phyloP scores from a whole-genome alignment of 1,140 invertebrate genomes.

The Zaprionus tsacasi region DNA sequence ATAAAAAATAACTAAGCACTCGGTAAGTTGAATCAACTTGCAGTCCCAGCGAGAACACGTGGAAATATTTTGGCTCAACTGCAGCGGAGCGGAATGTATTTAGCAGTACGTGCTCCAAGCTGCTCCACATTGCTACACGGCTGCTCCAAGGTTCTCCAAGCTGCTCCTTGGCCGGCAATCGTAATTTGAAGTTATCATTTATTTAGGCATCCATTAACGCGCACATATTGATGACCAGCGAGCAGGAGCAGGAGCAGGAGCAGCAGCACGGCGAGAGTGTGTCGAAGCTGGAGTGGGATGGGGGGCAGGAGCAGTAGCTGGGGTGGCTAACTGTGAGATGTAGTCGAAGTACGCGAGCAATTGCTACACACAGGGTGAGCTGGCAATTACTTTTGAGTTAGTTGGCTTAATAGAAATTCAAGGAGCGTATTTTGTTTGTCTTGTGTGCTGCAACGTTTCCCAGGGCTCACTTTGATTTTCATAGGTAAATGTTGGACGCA shows the following conservation, averaged over 20 bases:
- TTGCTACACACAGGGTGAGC: conserved; percentile 44
- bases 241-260: conserved; percentile 11
- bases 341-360: conserved; percentile 40
- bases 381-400: conserved; percentile 80
- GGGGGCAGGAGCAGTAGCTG: too few species aligned
- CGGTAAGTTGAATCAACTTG: conserved; percentile 35
- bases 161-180: conserved; percentile 53
- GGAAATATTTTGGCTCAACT: conserved; percentile 76
- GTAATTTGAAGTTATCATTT: conserved; percentile 82
- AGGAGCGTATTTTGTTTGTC: conserved; percentile 74
- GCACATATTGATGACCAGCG: conserved; percentile 72
- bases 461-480: conserved; percentile 77
- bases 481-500: conserved; percentile 74
- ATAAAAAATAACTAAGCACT: conserved; percentile 45
- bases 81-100: conserved; percentile 76
- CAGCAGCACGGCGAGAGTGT: neutral
- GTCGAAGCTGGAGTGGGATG: neutral
- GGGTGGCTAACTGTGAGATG: neutral
- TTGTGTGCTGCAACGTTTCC: conserved; percentile 57
- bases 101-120: conserved; percentile 67
- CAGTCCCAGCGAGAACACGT: conserved; percentile 56
- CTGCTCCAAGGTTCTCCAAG: neutral
- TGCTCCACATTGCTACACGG: neutral
- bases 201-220: conserved; percentile 81
- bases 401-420: conserved; percentile 81